Conservation (phyloP, 2,113 vertebrate species). For the Equus przewalskii region DNA sequence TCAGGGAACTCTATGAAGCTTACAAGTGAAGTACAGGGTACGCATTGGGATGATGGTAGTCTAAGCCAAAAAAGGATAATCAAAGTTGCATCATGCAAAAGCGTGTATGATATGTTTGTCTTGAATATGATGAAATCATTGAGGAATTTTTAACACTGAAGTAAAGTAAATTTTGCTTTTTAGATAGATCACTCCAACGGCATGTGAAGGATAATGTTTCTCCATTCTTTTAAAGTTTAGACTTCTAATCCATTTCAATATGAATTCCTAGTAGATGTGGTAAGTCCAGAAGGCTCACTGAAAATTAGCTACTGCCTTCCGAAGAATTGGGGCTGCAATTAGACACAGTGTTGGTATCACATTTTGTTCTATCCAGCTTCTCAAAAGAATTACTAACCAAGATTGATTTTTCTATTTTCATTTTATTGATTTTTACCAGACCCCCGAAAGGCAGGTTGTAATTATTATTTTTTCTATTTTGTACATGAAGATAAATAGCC, state of each 20-base stretch:
- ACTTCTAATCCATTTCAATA: not conserved
- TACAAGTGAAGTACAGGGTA: not conserved
- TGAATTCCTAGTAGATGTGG: not conserved
- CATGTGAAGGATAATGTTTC: not conserved
- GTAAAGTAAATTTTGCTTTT: conserved; percentile 1
- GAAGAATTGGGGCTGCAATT: not conserved
- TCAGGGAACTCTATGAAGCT: not conserved
- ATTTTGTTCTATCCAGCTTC: not conserved
- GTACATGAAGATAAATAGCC: conserved; percentile 5
- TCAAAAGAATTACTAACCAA: conserved; percentile 46
- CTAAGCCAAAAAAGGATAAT: not conserved
- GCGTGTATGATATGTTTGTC: not conserved
- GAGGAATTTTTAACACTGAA: not conserved
- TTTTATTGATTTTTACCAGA: conserved; percentile 53
- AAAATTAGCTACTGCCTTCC: not conserved
- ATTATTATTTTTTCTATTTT: conserved; percentile 49
- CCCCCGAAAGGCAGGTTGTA: not conserved
- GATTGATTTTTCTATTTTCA: conserved; percentile 23
- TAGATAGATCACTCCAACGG: not conserved
- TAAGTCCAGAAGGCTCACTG: not conserved
- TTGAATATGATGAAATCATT: not conserved
- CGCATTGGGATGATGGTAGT: not conserved
- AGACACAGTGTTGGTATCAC: no score
- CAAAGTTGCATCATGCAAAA: not conserved
- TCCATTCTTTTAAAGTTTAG: not conserved